Base-by-base conservation (phyloP, 2,888 invertebrate genomes). In the Hedya salicella region DNA sequence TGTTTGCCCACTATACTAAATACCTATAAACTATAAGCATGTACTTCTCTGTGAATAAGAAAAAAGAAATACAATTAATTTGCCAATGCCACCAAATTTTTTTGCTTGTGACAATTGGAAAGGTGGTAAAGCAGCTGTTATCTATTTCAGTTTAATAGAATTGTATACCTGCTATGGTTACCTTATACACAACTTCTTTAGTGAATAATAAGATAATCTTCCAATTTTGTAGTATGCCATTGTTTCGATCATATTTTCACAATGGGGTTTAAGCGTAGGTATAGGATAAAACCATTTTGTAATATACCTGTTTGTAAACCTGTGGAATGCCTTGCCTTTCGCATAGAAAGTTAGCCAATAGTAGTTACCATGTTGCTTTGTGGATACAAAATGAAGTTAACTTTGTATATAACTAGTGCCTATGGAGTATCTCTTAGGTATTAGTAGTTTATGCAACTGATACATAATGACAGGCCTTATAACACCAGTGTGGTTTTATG, bases 331-430 rank as follows among this genome's bases (percentile, higher is more conserved):
- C 25, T 14, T 16, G 14, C 25, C 49, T 49, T 49, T 49, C 48
- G 19, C 48, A 48, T 49, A 49, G 49, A 49, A 49, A 49, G 49
- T 49, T 14, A 14, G 16, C 25, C 3, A 21, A 11, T 36, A 36
- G 9, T 11, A 9, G 36, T 36, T 36, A 25, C 14, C 19, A 48
- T 14, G 30, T 30, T 30, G 25, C 25, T 49, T 49, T 49, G 49
- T 49, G 3, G 6, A 25, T 36, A 2, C 36, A 13, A 25, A 21
- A 0, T 48, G 21, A 19, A 19, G 48, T 21, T 13, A 17, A 11
- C 17, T 17, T 17, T 13, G 44, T 9, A 17, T 17, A 6, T 25
- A 25, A 3, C 6, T 25, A 6, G 25, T 25, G 6, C n/a, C n/a
- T n/a, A n/a, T n/a, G n/a, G n/a, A n/a, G n/a, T n/a, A n/a, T n/a